phyloP scores from a whole-genome alignment of 2,888 invertebrate species.

The Drosophila peninsularis region DNA sequence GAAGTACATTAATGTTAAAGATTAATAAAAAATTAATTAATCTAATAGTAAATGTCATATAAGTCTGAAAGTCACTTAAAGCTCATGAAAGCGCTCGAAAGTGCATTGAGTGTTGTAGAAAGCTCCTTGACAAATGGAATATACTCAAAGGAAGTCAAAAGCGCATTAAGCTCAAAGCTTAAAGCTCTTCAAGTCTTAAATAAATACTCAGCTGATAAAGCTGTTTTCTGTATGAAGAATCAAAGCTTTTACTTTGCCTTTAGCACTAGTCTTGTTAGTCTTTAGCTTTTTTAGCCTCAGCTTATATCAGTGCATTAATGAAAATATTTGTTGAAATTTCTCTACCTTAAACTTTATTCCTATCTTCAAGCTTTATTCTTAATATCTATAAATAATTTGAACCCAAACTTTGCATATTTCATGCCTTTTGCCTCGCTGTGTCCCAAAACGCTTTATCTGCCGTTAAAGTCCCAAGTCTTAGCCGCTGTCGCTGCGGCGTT shows the following conservation, averaged over 20 bases:
- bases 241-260: too few relatives aligned
- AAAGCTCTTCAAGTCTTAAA: neutral
- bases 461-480: neutral
- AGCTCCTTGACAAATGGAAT: too few relatives aligned
- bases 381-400: neutral
- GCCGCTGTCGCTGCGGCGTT: slow-evolving; percentile 9
- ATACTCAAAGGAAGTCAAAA: neutral
- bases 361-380: neutral
- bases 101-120: too few relatives aligned
- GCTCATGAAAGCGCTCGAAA: neutral
- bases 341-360: too few relatives aligned
- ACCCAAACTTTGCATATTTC: neutral
- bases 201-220: too few relatives aligned
- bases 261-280: too few relatives aligned
- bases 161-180: neutral
- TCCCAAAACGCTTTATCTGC: neutral
- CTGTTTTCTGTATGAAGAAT: neutral
- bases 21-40: too few relatives aligned
- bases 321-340: too few relatives aligned
- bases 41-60: too few relatives aligned
- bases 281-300: too few relatives aligned
- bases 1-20: neutral
- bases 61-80: neutral
- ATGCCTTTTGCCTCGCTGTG: neutral
- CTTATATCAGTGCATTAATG: too few relatives aligned